Percentiles rank a stretch among this genome's conserved stretches.
Conservation (phyloP, 2,113 vertebrate genomes). For the Columba janthina region DNA sequence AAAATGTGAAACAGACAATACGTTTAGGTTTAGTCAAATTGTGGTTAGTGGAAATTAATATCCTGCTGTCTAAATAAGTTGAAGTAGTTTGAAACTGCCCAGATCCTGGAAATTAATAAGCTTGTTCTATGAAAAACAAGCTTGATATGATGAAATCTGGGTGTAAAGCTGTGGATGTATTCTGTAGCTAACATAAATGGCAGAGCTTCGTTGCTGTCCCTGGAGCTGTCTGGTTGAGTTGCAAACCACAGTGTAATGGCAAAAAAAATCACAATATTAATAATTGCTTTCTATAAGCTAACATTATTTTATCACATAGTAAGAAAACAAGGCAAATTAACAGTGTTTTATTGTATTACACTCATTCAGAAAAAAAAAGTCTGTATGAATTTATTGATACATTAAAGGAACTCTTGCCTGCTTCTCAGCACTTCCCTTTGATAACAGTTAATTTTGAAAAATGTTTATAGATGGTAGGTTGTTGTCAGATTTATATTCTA, state of each 20-base stretch:
- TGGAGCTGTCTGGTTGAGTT: background rate
- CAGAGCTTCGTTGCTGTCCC: background rate
- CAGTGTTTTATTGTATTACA: background rate
- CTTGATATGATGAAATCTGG: background rate
- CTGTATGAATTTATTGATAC: background rate
- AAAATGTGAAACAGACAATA: background rate
- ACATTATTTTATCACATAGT: background rate
- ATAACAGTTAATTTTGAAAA: slow-evolving; percentile 66
- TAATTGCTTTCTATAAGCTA: background rate
- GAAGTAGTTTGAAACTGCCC: background rate
- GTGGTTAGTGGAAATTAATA: background rate
- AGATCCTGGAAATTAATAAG: slow-evolving; percentile 9
- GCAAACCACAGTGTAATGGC: background rate
- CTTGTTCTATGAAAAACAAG: background rate
- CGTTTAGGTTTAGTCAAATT: background rate
- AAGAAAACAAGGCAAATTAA: background rate
- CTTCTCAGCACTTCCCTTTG: slow-evolving; percentile 47
- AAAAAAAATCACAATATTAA: background rate
- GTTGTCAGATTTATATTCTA: background rate
- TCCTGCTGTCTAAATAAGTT: background rate
- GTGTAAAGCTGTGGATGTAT: background rate
- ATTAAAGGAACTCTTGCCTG: background rate
- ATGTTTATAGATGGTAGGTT: background rate
- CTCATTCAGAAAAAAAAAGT: background rate
- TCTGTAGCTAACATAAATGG: background rate